These are phyloP conservation scores for Ranitomeya variabilis DNA, from an alignment of 2,113 vertebrate species.

Conservation along the genomic window DNA sequence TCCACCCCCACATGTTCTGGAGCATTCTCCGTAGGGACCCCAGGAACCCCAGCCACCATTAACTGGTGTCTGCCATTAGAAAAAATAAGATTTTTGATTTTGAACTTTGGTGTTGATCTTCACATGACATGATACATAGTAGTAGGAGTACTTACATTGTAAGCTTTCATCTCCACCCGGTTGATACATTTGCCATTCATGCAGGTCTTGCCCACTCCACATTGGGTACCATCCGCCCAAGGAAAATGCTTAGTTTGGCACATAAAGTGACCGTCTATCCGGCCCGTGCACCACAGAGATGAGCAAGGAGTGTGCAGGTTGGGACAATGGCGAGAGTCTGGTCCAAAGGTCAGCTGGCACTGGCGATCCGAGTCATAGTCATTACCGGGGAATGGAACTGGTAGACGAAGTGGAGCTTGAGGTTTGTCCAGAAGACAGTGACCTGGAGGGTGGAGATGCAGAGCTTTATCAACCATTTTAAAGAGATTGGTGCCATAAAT, in stretches of 20 bases:
- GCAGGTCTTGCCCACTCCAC: conserved; percentile 64
- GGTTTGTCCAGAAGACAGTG: conserved; percentile 75
- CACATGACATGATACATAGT: background rate
- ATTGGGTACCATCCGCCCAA: conserved; percentile 73
- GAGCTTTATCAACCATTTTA: background rate
- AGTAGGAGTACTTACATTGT: conserved; percentile 62
- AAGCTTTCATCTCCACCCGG: conserved; percentile 63
- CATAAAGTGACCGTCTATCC: conserved; percentile 67
- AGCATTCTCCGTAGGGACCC: conserved; percentile 71
- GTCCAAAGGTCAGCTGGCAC: conserved; percentile 74
- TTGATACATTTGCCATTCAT: conserved; percentile 70
- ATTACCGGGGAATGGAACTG: conserved; percentile 69
- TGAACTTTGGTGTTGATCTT: background rate
- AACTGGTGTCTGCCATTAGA: conserved; percentile 63
- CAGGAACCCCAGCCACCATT: conserved; percentile 71
- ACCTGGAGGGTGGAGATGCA: conserved; percentile 60
- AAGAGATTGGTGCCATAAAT: background rate
- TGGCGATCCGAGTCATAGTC: conserved; percentile 68
- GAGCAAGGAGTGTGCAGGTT: conserved; percentile 67
- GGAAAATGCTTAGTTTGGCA: conserved; percentile 77
- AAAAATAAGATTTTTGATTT: background rate
- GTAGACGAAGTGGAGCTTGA: conserved; percentile 66
- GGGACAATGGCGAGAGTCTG: conserved; percentile 70
- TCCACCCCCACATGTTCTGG: conserved; percentile 70
- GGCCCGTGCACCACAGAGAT: conserved; percentile 73